Evolutionary conservation across 2,113 vertebrate species (phyloP).

Genomic region (Eurypyga helias): DNA sequence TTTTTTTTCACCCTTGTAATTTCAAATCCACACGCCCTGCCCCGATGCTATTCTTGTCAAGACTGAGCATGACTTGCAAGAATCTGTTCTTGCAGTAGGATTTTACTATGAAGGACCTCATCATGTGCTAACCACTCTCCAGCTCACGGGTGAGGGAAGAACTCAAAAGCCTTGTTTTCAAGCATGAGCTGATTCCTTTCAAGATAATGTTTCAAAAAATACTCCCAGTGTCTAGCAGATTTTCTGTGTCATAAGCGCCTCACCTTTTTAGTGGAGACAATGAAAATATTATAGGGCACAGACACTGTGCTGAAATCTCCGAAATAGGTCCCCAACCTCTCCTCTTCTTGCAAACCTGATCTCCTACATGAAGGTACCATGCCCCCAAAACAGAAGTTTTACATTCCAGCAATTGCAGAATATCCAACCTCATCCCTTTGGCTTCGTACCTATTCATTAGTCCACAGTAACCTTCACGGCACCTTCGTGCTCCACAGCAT

Average conservation of each 20-base stretch:
- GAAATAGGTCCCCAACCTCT: neutral
- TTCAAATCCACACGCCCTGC: neutral
- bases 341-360: neutral
- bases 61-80: neutral
- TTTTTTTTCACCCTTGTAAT: conserved; percentile 2
- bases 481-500: neutral
- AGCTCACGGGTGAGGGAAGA: neutral
- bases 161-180: neutral
- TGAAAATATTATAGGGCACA: neutral
- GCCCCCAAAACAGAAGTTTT: neutral
- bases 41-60: neutral
- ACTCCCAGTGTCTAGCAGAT: neutral
- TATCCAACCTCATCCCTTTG: neutral
- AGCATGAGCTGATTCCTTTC: neutral
- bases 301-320: neutral
- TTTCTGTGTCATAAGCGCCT: neutral
- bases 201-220: neutral
- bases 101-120: neutral
- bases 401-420: neutral
- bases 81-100: neutral
- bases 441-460: fast-evolving
- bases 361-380: neutral
- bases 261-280: neutral
- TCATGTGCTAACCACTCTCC: neutral
- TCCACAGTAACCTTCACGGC: neutral